Percentiles rank a stretch among this genome's conserved stretches.
Evolutionary conservation across 2,888 invertebrate genomes (phyloP).

Genomic region (Cristatella mucedo): DNA sequence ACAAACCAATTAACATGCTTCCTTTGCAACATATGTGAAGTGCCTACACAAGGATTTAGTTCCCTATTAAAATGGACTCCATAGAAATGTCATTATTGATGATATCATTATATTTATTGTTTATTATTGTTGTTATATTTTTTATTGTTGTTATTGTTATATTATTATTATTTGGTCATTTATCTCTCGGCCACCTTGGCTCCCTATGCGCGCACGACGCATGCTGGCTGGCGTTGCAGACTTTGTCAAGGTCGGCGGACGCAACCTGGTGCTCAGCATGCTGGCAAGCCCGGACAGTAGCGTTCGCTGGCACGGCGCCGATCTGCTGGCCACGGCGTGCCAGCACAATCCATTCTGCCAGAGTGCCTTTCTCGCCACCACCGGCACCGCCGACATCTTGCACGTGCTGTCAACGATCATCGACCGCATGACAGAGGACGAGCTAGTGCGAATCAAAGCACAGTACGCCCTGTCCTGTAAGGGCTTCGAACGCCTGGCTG

Average conservation of each 20-base stretch:
- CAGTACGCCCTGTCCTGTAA: slow-evolving; percentile 64
- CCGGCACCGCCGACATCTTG: slow-evolving; percentile 50
- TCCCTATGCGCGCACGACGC: too few species aligned
- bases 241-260: slow-evolving; percentile 69
- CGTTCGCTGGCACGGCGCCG: slow-evolving; percentile 50
- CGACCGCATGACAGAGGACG: slow-evolving; percentile 45
- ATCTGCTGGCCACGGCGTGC: slow-evolving; percentile 57
- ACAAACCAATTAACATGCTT: too few species aligned
- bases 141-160: too few species aligned
- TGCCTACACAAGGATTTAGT: too few species aligned
- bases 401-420: slow-evolving; percentile 48
- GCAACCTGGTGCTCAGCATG: slow-evolving; percentile 53
- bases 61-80: too few species aligned
- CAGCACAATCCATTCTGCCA: slow-evolving; percentile 78
- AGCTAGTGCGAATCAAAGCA: slow-evolving; percentile 50
- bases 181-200: too few species aligned
- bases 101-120: slow-evolving; percentile 1
- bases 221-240: too few species aligned
- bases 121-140: slow-evolving; percentile 7
- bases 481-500: too few species aligned
- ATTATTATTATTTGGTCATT: too few species aligned
- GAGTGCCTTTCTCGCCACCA: slow-evolving; percentile 48
- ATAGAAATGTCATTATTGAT: too few species aligned
- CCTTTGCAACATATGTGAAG: too few species aligned
- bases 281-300: slow-evolving; percentile 48